phyloP scores from a whole-genome alignment of 2,888 invertebrate species.

The Limnephilus marmoratus region DNA sequence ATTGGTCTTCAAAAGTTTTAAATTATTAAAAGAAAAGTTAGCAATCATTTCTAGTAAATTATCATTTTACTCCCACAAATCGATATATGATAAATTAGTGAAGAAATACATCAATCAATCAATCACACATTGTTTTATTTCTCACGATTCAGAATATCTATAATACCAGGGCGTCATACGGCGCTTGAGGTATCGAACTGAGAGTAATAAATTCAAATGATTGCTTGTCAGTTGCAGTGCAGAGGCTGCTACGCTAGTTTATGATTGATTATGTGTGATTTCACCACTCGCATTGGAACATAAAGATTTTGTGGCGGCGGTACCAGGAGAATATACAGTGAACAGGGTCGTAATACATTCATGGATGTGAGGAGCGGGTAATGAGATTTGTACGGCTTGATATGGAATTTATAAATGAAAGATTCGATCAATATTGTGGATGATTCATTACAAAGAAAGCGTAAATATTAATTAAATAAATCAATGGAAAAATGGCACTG shows the following conservation, averaged over 20 bases:
- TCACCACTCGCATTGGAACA: conserved; percentile 12
- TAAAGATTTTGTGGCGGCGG: conserved; percentile 37
- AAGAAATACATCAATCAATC: conserved; percentile 8
- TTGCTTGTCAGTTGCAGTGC: conserved; percentile 50
- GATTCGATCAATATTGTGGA: conserved; percentile 8
- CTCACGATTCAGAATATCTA: conserved; percentile 31
- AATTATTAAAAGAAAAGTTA: too few species aligned
- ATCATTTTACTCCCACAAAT: not conserved
- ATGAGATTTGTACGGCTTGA: conserved; percentile 43
- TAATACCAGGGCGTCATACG: conserved; percentile 47
- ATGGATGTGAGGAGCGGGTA: conserved; percentile 18
- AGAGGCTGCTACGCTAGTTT: conserved; percentile 41
- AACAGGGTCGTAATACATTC: conserved; percentile 30
- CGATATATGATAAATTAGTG: not conserved
- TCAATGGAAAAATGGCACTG: not conserved
- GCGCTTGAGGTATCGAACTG: conserved; percentile 43
- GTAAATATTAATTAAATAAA: not conserved
- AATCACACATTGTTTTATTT: conserved; percentile 42
- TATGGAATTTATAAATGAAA: conserved; percentile 11
- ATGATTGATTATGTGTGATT: conserved; percentile 52
- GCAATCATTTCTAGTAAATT: too few species aligned
- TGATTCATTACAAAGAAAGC: not conserved
- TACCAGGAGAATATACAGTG: conserved; percentile 19
- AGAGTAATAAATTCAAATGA: conserved; percentile 53
- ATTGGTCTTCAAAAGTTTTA: too few species aligned